phyloP scores from a whole-genome alignment of 30 jellyfish, hydroid and myxozoan species.

The Cassiopea andromeda region DNA sequence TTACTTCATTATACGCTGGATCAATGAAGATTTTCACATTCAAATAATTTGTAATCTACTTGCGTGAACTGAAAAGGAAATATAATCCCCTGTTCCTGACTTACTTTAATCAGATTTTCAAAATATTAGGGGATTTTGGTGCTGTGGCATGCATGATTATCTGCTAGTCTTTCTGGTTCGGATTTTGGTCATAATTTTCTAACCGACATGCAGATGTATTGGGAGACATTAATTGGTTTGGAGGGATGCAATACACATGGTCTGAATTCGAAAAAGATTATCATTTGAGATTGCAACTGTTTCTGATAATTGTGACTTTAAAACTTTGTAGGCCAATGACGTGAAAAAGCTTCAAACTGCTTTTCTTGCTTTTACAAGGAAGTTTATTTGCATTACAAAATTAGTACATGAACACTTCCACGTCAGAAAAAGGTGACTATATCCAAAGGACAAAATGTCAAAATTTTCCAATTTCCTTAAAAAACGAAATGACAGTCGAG shows the following conservation, averaged over 20 bases:
- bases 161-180: slow-evolving; percentile 69
- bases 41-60: slow-evolving; percentile 33
- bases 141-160: slow-evolving; percentile 52
- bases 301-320: not conserved
- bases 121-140: slow-evolving; percentile 58
- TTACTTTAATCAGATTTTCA: slow-evolving; percentile 36
- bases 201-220: slow-evolving; percentile 24
- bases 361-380: too few relatives aligned
- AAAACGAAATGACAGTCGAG: too few relatives aligned
- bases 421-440: too few relatives aligned
- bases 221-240: slow-evolving; percentile 6
- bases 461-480: too few relatives aligned
- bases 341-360: too few relatives aligned
- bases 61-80: slow-evolving; percentile 63
- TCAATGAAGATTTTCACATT: slow-evolving; percentile 41
- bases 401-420: too few relatives aligned
- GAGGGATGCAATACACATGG: not conserved
- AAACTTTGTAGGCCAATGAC: too few relatives aligned
- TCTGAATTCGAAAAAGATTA: not conserved
- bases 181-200: slow-evolving; percentile 42
- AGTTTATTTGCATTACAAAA: too few relatives aligned
- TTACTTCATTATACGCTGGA: slow-evolving; percentile 25
- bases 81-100: slow-evolving; percentile 49
- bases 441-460: too few relatives aligned
- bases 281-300: not conserved